Base-by-base conservation (phyloP, 1,140 invertebrate genomes). In the Chrysoperla carnea region DNA sequence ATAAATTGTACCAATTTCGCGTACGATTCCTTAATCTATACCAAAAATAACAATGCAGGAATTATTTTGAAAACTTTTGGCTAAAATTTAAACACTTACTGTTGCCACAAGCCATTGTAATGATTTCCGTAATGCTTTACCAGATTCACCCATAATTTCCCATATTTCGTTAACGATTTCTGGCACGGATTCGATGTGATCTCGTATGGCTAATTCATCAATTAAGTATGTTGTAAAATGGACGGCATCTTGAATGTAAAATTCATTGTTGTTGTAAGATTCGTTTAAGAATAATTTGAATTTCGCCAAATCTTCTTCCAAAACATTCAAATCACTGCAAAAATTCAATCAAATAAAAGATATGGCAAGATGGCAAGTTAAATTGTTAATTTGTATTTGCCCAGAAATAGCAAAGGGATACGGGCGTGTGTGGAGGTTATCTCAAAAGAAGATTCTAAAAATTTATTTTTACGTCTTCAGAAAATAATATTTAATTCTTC, bases 141-240 rank as follows among this genome's bases (percentile, higher is more conserved):
- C 81, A 0, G 82, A 84, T 31, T 84, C 81, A 1, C 83, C 82
- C 78, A 86, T 81, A 48, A 82, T 73, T 36, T 81, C 76, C 78
- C 78, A 84, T 47, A 87, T 72, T 55, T 87, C 83, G 17, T 78
- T 79, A 0, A 86, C 61, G 31, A 85, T 83, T 31, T 77, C 79
- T 0, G 83, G 83, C 35, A 87, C 51, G 2, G 76, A 77, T 48
- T 82, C 72, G 46, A 85, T 74, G 54, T 84, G 80, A 51, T 76
- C 76, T 36, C 76, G 66, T n/a, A 87, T 68, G 0, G 84, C 75
- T 44, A 86, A 64, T 53, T 88, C 80, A 46, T 87, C 81, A 9
- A 82, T 63, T 0, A 84, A 63, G 15, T 76, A 74, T 36, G 77
- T 58, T 1, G 72, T 72, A 17, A 81, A 70, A 29, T 69, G 70